A percentile compares a stretch with the other conserved stretches of the same genome.
Evolutionary conservation across 2,113 vertebrate species (phyloP).

Genomic region (Diphyllodes magnificus): DNA sequence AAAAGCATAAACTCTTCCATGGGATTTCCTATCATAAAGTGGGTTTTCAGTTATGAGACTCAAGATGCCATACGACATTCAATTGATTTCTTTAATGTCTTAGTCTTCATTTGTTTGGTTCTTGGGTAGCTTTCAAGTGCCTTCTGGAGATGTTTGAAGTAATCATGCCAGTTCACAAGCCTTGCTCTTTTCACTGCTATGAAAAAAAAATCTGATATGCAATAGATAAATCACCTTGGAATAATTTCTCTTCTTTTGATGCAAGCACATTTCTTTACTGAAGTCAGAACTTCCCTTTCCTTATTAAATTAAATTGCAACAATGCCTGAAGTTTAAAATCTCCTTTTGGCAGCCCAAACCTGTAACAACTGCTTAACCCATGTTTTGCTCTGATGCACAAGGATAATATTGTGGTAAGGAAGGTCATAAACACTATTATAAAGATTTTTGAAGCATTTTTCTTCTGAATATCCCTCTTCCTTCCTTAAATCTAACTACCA

Average conservation of each 20-base stretch:
- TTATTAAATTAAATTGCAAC: background rate
- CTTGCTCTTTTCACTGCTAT: background rate
- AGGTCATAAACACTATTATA: background rate
- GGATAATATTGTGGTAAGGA: background rate
- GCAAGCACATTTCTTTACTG: background rate
- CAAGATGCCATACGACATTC: background rate
- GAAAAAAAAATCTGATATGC: background rate
- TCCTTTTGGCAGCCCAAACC: background rate
- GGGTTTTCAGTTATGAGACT: background rate
- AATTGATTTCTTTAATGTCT: background rate
- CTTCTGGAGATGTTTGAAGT: background rate
- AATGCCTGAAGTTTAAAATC: background rate
- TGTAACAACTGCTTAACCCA: background rate
- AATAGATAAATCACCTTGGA: background rate
- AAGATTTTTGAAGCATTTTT: background rate
- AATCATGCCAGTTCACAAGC: background rate
- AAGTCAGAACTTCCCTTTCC: background rate
- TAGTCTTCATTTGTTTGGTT: background rate
- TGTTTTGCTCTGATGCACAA: background rate
- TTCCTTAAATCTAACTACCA: background rate
- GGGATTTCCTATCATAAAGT: background rate
- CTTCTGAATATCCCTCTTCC: background rate
- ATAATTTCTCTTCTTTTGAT: background rate
- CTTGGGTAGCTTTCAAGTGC: background rate
- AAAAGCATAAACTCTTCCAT: background rate